These are phyloP conservation scores for Graphium colonna DNA, from an alignment of 2,888 invertebrate genomes.

Conservation along the genomic window DNA sequence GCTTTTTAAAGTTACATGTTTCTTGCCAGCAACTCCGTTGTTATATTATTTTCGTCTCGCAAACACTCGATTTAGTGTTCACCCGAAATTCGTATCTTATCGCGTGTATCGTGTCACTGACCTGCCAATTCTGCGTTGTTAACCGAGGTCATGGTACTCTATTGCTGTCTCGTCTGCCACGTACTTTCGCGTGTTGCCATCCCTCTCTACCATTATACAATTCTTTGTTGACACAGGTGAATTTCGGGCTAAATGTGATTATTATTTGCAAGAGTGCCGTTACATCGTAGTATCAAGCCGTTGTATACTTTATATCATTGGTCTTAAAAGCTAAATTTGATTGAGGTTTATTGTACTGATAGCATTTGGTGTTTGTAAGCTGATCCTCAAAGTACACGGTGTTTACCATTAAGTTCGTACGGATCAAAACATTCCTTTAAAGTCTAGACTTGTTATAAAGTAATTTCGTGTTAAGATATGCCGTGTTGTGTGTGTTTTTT, in stretches of 20 bases:
- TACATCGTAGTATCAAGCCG: background rate
- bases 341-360: background rate
- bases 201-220: conserved; percentile 35
- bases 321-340: background rate
- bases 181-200: conserved; percentile 22
- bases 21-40: background rate
- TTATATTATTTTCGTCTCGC: background rate
- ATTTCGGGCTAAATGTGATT: conserved; percentile 27
- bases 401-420: background rate
- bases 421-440: background rate
- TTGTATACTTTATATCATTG: background rate
- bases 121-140: conserved; percentile 52
- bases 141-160: conserved; percentile 62
- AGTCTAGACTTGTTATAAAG: background rate
- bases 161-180: conserved; percentile 24
- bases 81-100: conserved; percentile 45
- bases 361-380: conserved; percentile 4
- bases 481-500: no score
- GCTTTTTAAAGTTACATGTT: background rate
- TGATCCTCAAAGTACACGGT: conserved; percentile 3
- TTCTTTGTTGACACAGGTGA: conserved; percentile 37
- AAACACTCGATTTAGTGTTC: conserved; percentile 14
- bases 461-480: no score
- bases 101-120: conserved; percentile 51
- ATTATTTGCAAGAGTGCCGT: conserved; percentile 23